A percentile compares a stretch with the other conserved stretches of the same genome.
These are phyloP conservation scores for Cisticola juncidis DNA, from an alignment of 2,113 vertebrate genomes.

Conservation along the genomic window DNA sequence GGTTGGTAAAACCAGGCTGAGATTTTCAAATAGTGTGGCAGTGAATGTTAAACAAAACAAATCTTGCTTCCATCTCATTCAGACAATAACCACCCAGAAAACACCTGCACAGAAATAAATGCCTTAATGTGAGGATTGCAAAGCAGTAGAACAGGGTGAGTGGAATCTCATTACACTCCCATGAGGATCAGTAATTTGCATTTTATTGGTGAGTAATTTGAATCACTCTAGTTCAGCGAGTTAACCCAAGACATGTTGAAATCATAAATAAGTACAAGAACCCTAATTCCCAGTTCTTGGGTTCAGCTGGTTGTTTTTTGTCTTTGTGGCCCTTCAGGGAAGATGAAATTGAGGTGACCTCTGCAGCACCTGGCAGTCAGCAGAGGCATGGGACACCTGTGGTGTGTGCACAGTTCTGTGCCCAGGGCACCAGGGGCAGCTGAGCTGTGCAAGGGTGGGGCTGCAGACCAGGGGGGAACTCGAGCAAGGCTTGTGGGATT, in stretches of 20 bases:
- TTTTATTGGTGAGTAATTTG: conserved; percentile 13
- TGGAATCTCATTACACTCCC: conserved; percentile 7
- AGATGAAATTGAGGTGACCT: not conserved
- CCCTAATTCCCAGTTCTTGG: not conserved
- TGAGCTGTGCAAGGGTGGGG: not conserved
- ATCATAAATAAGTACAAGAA: not conserved
- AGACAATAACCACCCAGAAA: not conserved
- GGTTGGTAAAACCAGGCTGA: conserved; percentile 1
- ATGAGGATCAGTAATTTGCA: not conserved
- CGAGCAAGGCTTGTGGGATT: not conserved
- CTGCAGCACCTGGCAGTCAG: not conserved
- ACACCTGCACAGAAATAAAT: not conserved
- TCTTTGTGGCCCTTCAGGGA: not conserved
- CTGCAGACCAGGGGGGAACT: not conserved
- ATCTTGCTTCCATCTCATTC: not conserved
- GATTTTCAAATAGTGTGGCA: conserved; percentile 4
- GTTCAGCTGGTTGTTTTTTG: not conserved
- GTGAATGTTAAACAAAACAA: conserved; percentile 15
- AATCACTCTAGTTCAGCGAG: not conserved
- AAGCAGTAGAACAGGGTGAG: not conserved
- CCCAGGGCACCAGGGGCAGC: not conserved
- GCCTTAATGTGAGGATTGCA: not conserved
- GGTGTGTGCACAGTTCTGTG: not conserved
- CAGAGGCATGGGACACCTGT: not conserved
- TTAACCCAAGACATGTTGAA: not conserved